Base-by-base conservation (phyloP, 2,113 vertebrate species). In the Caranx melampygus region DNA sequence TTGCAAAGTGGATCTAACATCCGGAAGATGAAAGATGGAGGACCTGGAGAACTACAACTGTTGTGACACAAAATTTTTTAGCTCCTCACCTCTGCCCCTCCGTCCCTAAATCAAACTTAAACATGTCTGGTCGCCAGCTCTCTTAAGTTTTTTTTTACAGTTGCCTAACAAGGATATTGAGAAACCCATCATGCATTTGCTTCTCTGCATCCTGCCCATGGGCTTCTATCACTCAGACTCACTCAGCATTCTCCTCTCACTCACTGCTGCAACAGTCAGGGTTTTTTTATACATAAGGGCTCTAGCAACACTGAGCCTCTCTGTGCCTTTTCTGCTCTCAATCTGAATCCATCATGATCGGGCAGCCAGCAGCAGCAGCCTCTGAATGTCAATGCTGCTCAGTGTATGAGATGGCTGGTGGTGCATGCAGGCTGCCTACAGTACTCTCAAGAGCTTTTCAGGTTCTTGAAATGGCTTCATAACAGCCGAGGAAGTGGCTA, bases 321-420 rank as follows among this genome's bases (percentile, higher is more conserved):
- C 66, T 16, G 57, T 79, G 84, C 81, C 81, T 82, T 84, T 79
- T 80, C 82, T 74, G 83, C 69, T 83, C 72, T 78, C 52, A 6
- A 70, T 80, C 79, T 77, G 77, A 85, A 85, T 88, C 83, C 72
- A 88, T 88, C 87, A 76, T 71, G 82, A 75, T 72, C 21, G 64
- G 72, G 61, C 64, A 76, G 81, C 75, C 64, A 1, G 73, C 45
- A 2, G 73, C 78, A 31, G 66, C 83, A 65, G 85, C 83, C 83
- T 78, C 83, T 90, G 87, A 87, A 88, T 91, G 85, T 80, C 80
- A 85, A 90, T 85, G 81, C 62, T 67, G 83, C 33, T 83, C 55
- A 45, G 74, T 33, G 76, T 82, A 81, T 31, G 79, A 78, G 73
- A 81, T 62, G 87, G 86, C 81, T 83, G 82, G 51, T 54, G 74